Evolutionary conservation across 2,113 vertebrate genomes (phyloP).

Genomic region (Heterochromis multidens): DNA sequence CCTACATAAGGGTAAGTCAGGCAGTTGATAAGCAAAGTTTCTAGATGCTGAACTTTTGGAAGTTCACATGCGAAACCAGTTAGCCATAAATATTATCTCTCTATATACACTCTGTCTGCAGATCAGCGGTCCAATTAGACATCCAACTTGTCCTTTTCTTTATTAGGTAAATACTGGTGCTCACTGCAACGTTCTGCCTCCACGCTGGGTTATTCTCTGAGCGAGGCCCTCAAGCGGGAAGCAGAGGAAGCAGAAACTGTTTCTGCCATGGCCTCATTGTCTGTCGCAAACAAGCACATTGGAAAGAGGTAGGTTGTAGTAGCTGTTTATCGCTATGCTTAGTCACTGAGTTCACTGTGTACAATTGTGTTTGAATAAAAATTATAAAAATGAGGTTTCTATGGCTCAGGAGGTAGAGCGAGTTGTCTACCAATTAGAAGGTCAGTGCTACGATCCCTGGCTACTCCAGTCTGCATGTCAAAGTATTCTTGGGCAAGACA

Average conservation of each 20-base stretch:
- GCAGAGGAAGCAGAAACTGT: slow-evolving; percentile 93
- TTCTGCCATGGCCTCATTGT: slow-evolving; percentile 95
- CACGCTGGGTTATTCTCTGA: slow-evolving; percentile 83
- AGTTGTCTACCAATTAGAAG: too few species aligned
- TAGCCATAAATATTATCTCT: background rate
- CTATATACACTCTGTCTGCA: background rate
- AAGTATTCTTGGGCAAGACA: too few species aligned
- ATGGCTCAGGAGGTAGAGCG: background rate
- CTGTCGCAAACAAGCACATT: slow-evolving; percentile 87
- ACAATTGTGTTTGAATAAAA: too few species aligned
- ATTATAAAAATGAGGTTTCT: too few species aligned
- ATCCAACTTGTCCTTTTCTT: background rate
- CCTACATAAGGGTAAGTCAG: background rate
- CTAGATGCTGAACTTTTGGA: background rate
- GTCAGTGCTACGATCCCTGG: too few species aligned
- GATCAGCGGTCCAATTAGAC: background rate
- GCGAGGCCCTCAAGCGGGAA: slow-evolving; percentile 88
- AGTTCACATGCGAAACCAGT: background rate
- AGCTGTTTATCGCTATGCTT: background rate
- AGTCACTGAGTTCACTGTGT: background rate
- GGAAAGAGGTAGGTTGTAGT: slow-evolving; percentile 81
- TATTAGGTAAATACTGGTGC: slow-evolving; percentile 91
- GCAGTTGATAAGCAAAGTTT: background rate
- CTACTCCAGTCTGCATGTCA: too few species aligned
- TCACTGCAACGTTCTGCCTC: slow-evolving; percentile 84